These are phyloP conservation scores for Eristalis pertinax DNA, from an alignment of 2,888 invertebrate species.

Conservation along the genomic window DNA sequence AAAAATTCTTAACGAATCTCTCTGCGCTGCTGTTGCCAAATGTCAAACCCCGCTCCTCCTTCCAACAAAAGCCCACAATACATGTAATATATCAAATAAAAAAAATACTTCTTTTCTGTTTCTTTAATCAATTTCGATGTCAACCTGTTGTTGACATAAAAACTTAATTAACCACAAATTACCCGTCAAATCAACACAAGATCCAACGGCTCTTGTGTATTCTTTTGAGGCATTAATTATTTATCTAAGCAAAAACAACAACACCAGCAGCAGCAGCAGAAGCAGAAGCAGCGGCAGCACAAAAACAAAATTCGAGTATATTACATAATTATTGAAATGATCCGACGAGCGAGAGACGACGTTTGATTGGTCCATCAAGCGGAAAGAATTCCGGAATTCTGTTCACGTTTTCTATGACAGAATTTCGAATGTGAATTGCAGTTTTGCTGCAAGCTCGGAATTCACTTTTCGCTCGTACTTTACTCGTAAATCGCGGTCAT, in stretches of 20 bases:
- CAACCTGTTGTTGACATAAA: not conserved
- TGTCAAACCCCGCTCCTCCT: no score
- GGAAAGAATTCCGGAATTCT: not conserved
- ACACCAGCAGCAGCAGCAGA: not conserved
- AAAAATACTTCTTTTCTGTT: not conserved
- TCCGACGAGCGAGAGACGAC: not conserved
- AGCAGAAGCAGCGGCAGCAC: no score
- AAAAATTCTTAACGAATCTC: not conserved
- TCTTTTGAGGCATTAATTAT: not conserved
- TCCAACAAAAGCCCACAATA: not conserved
- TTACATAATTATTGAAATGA: not conserved
- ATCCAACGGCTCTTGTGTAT: no score
- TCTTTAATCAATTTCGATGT: not conserved
- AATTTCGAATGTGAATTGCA: not conserved
- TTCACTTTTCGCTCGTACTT: not conserved
- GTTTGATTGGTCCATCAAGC: not conserved
- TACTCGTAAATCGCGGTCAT: not conserved
- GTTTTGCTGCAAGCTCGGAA: not conserved
- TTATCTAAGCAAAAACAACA: not conserved
- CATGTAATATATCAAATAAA: no score
- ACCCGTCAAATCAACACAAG: not conserved
- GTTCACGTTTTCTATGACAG: not conserved
- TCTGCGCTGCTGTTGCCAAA: not conserved
- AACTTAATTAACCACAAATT: not conserved
- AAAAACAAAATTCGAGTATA: not conserved